phyloP scores from a whole-genome alignment of 2,797 vertebrate species.

The Oceanodroma leucorhoa region DNA sequence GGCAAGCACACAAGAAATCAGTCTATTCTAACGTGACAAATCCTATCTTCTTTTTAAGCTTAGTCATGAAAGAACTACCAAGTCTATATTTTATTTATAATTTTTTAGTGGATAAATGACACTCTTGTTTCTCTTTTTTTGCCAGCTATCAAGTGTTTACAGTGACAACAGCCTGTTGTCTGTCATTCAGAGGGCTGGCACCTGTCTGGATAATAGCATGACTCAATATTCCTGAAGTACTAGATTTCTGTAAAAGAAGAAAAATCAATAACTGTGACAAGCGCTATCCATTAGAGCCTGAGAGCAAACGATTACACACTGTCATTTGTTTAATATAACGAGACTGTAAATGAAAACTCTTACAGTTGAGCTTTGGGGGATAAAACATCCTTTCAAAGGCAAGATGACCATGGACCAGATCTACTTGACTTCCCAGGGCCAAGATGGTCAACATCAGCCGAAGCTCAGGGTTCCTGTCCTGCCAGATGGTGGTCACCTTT shows the following conservation, averaged over 20 bases:
- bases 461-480: not conserved
- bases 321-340: slow-evolving; percentile 31
- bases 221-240: slow-evolving; percentile 47
- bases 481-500: not conserved
- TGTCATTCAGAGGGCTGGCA: slow-evolving; percentile 25
- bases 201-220: slow-evolving; percentile 25
- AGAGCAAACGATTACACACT: not conserved
- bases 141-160: slow-evolving; percentile 10
- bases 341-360: slow-evolving; percentile 31
- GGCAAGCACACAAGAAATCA: not conserved
- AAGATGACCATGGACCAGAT: not conserved
- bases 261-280: slow-evolving; percentile 63
- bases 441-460: not conserved
- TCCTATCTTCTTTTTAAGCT: not conserved
- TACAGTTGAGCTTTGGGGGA: not conserved
- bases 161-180: slow-evolving; percentile 15
- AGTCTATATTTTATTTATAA: slow-evolving; percentile 23
- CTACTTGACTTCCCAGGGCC: not conserved
- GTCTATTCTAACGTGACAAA: not conserved
- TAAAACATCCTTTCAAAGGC: not conserved
- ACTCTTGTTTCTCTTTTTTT: not conserved
- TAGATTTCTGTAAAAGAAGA: slow-evolving; percentile 41
- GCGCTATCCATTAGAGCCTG: not conserved
- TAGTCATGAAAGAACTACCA: slow-evolving; percentile 15
- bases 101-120: slow-evolving; percentile 36